Base-by-base conservation (phyloP, 2,797 vertebrate species). In the Graptemys geographica region DNA sequence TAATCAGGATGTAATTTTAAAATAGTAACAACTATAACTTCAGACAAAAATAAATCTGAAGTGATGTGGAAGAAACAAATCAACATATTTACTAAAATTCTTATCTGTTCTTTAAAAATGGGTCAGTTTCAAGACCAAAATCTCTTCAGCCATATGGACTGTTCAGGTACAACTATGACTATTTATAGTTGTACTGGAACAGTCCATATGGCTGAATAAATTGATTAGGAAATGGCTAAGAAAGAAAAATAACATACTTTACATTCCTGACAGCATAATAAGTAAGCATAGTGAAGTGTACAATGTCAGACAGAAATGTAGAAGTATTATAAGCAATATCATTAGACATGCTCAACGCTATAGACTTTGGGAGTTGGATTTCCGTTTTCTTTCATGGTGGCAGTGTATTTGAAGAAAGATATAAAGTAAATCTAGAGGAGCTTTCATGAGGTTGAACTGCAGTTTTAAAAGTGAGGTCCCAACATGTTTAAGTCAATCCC, bases 71-170 rank as follows among this genome's bases (percentile, higher is more conserved):
- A 37, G 19, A 78, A 47, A 47, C 6, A 92, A 96, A 85, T 80
- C 79, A 92, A 84, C 82, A 80, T 31, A 78, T 90, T 89, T 80
- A 92, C 31, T 69, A 79, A 28, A 23, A 41, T 87, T 0, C 81
- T 81, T 81, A 2, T 85, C 47, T 81, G 11, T 79, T 96, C 41
- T 95, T 95, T 89, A 95, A 37, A 52, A 89, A 86, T 84, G 93
- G 90, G 59, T 16, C 5, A 89, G 62, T 15, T 31, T 91, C 44
- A 78, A 56, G 92, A 86, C 16, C 19, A 86, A 91, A 33, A 81
- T 72, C 21, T 9, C 53, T 55, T 55, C 53, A 23, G 21, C 53
- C 53, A 55, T 23, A 55, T 55, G 21, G 53, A 55, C 21, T 55
- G 53, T 23, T 55, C 53, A 4, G 8, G 53, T 55, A 55, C 53